phyloP scores from a whole-genome alignment of 2,888 invertebrate species.

The Archaeoteleia sp. region DNA sequence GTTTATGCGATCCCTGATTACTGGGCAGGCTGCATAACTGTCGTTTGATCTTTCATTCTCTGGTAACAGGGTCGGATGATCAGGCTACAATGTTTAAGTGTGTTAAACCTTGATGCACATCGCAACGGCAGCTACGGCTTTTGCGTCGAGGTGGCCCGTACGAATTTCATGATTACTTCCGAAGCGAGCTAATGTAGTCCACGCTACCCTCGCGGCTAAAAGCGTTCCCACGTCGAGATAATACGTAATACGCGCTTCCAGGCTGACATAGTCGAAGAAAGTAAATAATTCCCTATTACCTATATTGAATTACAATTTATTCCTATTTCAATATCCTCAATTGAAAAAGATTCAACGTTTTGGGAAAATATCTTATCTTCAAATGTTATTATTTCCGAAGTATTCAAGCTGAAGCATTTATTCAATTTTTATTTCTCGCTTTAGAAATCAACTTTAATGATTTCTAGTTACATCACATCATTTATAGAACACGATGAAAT shows the following conservation, averaged over 20 bases:
- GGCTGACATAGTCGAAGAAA: conserved; percentile 28
- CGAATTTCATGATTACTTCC: conserved; percentile 40
- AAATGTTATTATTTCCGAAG: too few species aligned
- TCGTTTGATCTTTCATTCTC: conserved; percentile 62
- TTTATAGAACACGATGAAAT: too few species aligned
- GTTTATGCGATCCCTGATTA: conserved; percentile 69
- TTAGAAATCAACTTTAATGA: too few species aligned
- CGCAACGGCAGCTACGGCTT: conserved; percentile 12
- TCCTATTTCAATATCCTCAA: too few species aligned
- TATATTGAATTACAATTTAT: conserved; percentile 38
- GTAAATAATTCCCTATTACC: conserved; percentile 32
- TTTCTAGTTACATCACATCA: too few species aligned
- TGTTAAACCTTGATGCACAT: conserved; percentile 17
- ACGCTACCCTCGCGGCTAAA: conserved; percentile 33
- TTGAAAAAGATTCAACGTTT: too few species aligned
- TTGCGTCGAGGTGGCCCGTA: conserved; percentile 22
- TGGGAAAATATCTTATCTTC: too few species aligned
- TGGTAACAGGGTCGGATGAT: conserved; percentile 60
- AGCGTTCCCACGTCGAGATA: conserved; percentile 36
- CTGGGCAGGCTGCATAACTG: conserved; percentile 67
- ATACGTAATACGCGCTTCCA: conserved; percentile 33
- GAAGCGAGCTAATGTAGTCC: conserved; percentile 43
- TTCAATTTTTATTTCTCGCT: too few species aligned
- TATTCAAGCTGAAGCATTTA: too few species aligned
- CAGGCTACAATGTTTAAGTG: conserved; percentile 24